phyloP scores from a whole-genome alignment of 2,888 invertebrate species.

The Eulithis testata region DNA sequence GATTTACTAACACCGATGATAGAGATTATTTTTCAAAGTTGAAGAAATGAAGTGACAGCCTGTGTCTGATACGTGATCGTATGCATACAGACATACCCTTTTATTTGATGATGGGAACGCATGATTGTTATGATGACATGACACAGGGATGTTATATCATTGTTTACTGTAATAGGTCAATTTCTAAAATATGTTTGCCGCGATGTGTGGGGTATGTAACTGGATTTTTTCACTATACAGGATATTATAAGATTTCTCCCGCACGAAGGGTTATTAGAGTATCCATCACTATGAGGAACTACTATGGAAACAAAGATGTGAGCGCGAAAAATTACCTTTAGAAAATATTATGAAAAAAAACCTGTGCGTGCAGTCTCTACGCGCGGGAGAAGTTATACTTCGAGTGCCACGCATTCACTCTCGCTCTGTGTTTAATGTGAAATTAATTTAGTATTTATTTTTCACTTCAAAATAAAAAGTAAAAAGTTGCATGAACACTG shows the following conservation, averaged over 20 bases:
- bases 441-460: no score
- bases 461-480: no score
- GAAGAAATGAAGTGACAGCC: not conserved
- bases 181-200: slow-evolving; percentile 20
- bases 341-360: no score
- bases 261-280: no score
- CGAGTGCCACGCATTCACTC: no score
- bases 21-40: not conserved
- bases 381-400: no score
- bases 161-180: slow-evolving; percentile 26
- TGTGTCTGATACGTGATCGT: slow-evolving; percentile 18
- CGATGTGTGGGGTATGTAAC: not conserved
- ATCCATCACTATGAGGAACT: no score
- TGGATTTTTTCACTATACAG: not conserved
- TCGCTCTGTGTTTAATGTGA: no score
- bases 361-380: no score
- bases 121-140: slow-evolving; percentile 42
- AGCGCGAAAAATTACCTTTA: no score
- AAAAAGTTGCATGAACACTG: no score
- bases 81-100: slow-evolving; percentile 3
- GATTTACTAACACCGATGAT: not conserved
- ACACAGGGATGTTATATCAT: slow-evolving; percentile 24
- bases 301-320: no score
- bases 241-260: not conserved
- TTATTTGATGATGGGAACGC: slow-evolving; percentile 33